Evolutionary conservation across 2,113 vertebrate species (phyloP), one percentile per base, ranked within the genome.

Genomic region (Gallinago jamesoni): DNA sequence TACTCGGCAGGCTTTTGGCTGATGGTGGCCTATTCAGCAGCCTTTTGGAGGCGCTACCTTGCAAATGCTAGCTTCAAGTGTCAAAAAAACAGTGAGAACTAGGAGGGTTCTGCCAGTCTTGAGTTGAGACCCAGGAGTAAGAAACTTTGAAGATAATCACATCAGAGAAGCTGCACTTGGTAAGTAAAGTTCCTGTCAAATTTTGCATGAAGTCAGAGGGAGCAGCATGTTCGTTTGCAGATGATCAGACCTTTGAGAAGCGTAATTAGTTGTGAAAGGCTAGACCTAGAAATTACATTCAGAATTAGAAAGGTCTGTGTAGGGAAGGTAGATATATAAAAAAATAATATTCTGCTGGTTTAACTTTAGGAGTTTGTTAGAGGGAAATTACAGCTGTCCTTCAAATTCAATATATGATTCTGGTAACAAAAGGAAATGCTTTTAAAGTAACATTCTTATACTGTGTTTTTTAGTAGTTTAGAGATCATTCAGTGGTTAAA

Each of bases 171-270:
- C 50, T 43, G 62, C 30, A 30, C 20, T 81, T 1, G 95, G 93
- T 96, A 96, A 97, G 87, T 95, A 95, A 74, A 88, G 82, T 88
- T 94, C 80, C 63, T 93, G 82, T 94, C 75, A 77, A 91, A 89
- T 37, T 87, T 96, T 89, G 47, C 85, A 90, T 95, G 82, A 80
- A 84, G 68, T 93, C 52, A 83, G 76, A 86, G 78, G 60, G 43
- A 80, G 39, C 76, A 93, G 78, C 56, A 62, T 81, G 56, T 56
- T 72, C 1, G 1, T 84, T 92, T 92, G 93, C 63, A 80, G 83
- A 21, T 76, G 57, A 37, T 57, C 35, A 64, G 55, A 55, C 25
- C 37, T 67, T 66, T 47, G 23, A 67, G 45, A 89, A 68, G 28
- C 73, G 7, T 60, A 80, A 47, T 80, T 3, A 56, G 6, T 56